Evolutionary conservation across 2,113 vertebrate genomes (phyloP), one percentile per base, ranked within the genome.

Genomic region (Stegastes partitus): DNA sequence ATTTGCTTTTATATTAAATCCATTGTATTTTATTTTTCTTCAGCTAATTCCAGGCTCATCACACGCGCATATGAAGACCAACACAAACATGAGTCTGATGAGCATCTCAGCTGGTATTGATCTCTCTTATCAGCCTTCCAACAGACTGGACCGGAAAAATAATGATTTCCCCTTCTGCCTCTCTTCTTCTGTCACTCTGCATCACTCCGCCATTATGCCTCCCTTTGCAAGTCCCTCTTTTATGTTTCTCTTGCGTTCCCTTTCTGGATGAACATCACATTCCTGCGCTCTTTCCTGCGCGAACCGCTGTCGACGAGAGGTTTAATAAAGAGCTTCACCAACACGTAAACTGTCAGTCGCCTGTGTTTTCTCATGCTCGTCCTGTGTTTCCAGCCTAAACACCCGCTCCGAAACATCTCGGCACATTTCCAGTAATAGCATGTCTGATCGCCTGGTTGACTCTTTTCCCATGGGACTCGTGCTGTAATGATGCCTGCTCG

Each of bases 91-190:
- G 57, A 55, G 70, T 66, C 2, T 34, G 90, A 88, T 86, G 77
- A 77, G 34, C 80, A 87, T 91, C 88, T 83, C 56, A 12, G 15
- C 45, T 37, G 61, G 69, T 71, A 79, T 80, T 88, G 83, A 91
- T 89, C 88, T 88, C 23, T 54, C 80, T 92, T 93, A 91, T 93
- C 90, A 90, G 87, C 63, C 8, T 22, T 62, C 66, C 61, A 61
- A 42, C 92, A 93, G 88, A 85, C 82, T 0, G 8, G 55, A n/a
- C 49, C 26, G 28, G 3, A 84, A 85, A n/a, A 85, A 81, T 85
- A 88, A 82, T 89, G 22, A 76, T 58, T 73, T 82, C 16, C 67
- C 51, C 39, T 23, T 69, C 51, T 53, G 22, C 22, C 39, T 63
- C 54, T 63, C 31, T 63, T 77, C 57, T 45, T 75, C 77, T 79